These are phyloP conservation scores for Cephonodes hylas DNA, from an alignment of 2,888 invertebrate genomes.

Conservation along the genomic window DNA sequence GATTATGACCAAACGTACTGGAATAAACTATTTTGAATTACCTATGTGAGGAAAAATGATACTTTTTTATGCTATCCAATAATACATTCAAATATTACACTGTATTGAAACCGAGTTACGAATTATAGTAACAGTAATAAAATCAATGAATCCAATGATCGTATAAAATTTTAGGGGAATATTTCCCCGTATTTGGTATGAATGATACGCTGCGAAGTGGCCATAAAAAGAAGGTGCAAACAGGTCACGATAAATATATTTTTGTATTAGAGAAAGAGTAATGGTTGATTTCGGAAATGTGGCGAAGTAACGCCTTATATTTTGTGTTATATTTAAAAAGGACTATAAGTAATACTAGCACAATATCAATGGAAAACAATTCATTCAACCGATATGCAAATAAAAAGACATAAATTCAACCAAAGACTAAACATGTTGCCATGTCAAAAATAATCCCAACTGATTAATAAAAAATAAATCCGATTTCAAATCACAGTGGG, in stretches of 20 bases:
- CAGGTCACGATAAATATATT: constrained; percentile 30
- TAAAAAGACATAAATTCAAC: no score
- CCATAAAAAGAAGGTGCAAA: constrained; percentile 45
- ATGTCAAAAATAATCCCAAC: constrained; percentile 16
- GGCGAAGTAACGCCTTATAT: neutral
- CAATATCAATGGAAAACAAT: no score
- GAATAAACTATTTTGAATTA: constrained; percentile 27
- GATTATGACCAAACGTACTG: constrained; percentile 34
- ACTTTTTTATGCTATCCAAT: neutral
- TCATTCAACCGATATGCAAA: no score
- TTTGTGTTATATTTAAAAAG: no score
- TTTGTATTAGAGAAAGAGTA: constrained; percentile 29
- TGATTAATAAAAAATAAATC: neutral
- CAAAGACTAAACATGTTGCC: neutral
- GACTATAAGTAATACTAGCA: no score
- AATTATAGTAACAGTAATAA: constrained; percentile 40
- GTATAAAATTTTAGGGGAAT: constrained; percentile 44
- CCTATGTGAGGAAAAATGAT: constrained; percentile 14
- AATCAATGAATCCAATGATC: constrained; percentile 44
- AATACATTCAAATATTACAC: neutral
- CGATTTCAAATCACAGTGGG: neutral
- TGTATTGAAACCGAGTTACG: constrained; percentile 8
- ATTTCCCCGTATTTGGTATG: constrained; percentile 42
- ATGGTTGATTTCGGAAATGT: neutral
- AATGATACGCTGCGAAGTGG: constrained; percentile 42